These are phyloP conservation scores for Chaenocephalus aceratus DNA, from an alignment of 2,113 vertebrate genomes.

Conservation along the genomic window DNA sequence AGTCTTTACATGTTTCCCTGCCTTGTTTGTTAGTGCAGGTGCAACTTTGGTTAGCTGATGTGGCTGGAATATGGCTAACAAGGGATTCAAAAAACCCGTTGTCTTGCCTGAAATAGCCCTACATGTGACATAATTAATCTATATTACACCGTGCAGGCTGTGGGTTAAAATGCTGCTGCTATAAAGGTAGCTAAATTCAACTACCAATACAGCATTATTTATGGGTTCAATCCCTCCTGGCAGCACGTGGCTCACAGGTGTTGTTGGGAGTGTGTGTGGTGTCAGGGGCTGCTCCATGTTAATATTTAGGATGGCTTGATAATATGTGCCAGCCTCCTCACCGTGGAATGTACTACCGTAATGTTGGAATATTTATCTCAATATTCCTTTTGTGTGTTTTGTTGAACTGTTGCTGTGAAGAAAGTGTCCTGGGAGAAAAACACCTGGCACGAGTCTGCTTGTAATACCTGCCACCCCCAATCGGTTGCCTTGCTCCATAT, in stretches of 20 bases:
- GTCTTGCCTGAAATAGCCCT: neutral
- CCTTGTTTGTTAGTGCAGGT: neutral
- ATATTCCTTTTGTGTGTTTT: neutral
- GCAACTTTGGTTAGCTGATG: neutral
- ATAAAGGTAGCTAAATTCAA: neutral
- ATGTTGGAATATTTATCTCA: neutral
- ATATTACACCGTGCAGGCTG: neutral
- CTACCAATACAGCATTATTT: neutral
- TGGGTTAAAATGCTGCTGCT: neutral
- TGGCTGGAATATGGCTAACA: no score
- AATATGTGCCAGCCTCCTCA: neutral
- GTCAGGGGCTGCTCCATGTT: neutral
- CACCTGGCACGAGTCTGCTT: constrained; percentile 44
- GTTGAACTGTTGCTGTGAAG: neutral
- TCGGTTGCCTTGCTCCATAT: constrained; percentile 61
- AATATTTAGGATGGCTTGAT: neutral
- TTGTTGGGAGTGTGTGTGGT: neutral
- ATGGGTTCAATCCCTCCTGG: neutral
- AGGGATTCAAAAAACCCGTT: neutral
- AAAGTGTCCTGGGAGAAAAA: constrained; percentile 3
- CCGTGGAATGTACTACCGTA: no score
- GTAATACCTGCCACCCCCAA: constrained; percentile 42
- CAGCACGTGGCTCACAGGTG: constrained; percentile 53
- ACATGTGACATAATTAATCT: neutral
- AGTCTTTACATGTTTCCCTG: neutral